Conservation (phyloP, 2,797 vertebrate species). For the Syndactyla subalaris region DNA sequence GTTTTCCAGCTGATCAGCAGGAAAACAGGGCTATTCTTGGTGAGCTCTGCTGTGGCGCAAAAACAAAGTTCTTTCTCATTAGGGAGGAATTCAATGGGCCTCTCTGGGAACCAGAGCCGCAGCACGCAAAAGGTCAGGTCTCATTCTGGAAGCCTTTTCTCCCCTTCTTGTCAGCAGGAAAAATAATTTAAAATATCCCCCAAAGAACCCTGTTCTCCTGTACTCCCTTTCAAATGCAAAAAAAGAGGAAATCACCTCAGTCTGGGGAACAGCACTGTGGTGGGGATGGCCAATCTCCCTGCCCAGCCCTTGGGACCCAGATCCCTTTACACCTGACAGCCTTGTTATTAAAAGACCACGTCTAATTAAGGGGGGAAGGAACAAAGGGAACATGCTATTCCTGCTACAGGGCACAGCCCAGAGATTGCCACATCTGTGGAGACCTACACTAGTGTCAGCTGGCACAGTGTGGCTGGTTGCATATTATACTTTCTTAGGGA, state of each 20-base stretch:
- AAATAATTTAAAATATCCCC: not conserved
- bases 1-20: not conserved
- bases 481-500: not conserved
- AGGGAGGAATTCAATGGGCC: not conserved
- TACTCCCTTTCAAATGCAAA: not conserved
- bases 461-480: fast-evolving
- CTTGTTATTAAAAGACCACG: not conserved
- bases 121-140: not conserved
- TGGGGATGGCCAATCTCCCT: not conserved
- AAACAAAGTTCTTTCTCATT: slow-evolving; percentile 40
- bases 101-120: not conserved
- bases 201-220: fast-evolving
- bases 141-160: not conserved
- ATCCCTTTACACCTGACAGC: not conserved
- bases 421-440: not conserved
- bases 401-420: fast-evolving
- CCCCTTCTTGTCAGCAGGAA: not conserved
- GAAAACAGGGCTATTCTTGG: not conserved
- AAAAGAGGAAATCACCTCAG: not conserved
- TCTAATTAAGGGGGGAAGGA: not conserved
- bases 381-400: not conserved
- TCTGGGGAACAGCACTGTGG: fast-evolving
- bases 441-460: not conserved
- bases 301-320: not conserved
- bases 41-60: fast-evolving